A percentile compares a stretch with the other conserved stretches of the same genome.
Evolutionary conservation across 2,888 invertebrate genomes (phyloP).

Genomic region (Trachelus iudaicus): DNA sequence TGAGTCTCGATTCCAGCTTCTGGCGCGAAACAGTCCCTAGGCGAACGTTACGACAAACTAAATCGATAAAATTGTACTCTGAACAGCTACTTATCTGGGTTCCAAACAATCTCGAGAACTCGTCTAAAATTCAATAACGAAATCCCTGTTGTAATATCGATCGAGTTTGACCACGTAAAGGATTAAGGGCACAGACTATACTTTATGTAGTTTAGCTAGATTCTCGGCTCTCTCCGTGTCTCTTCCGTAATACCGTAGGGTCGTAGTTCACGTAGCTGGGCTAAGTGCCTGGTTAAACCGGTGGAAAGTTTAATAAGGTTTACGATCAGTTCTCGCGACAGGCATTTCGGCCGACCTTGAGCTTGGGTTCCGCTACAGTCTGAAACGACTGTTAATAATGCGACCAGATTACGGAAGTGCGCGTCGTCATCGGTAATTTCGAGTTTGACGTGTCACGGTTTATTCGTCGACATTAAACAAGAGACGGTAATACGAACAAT

Average conservation of each 20-base stretch:
- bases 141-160: neutral
- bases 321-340: neutral
- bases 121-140: neutral
- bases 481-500: neutral
- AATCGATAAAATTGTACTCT: slow-evolving; percentile 27
- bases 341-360: neutral
- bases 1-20: neutral
- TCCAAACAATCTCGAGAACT: neutral
- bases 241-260: neutral
- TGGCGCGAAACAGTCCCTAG: slow-evolving; percentile 24
- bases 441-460: neutral
- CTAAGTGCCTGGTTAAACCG: neutral
- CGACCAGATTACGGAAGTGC: neutral
- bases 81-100: neutral
- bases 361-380: neutral
- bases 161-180: neutral
- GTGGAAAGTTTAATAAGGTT: neutral
- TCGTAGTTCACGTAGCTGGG: neutral
- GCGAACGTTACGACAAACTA: slow-evolving; percentile 28
- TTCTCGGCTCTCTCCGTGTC: neutral
- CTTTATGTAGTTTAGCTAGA: neutral
- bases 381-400: neutral
- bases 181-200: neutral
- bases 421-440: neutral
- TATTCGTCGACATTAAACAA: neutral